Percentiles rank a stretch among this genome's conserved stretches.
Evolutionary conservation across 2,888 invertebrate genomes (phyloP).

Genomic region (Heliconius ethilla): DNA sequence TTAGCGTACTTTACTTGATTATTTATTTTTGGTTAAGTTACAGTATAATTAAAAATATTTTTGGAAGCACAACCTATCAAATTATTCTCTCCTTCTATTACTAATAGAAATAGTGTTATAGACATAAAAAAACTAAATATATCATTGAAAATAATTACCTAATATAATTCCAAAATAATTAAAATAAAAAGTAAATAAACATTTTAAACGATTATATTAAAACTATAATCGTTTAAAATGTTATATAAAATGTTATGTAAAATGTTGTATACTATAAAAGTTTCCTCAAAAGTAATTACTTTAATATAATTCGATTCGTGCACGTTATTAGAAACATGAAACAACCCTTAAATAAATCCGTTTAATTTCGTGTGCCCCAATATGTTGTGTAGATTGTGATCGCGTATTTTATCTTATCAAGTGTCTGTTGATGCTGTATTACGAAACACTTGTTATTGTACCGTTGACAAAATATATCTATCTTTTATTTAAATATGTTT

Average conservation of each 20-base stretch:
- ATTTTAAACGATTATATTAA: not conserved
- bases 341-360: conserved; percentile 42
- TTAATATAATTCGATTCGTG: conserved; percentile 9
- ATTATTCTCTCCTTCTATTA: too few species aligned
- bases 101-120: too few species aligned
- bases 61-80: too few species aligned
- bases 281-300: conserved; percentile 4
- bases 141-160: too few species aligned
- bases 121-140: too few species aligned
- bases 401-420: conserved; percentile 61
- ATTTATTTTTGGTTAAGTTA: not conserved
- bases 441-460: conserved; percentile 54
- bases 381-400: conserved; percentile 52
- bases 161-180: too few species aligned
- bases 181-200: not conserved
- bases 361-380: conserved; percentile 53
- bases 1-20: not conserved
- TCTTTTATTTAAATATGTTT: not conserved
- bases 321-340: conserved; percentile 33
- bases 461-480: conserved; percentile 49
- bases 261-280: too few species aligned
- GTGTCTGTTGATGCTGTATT: conserved; percentile 67
- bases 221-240: too few species aligned
- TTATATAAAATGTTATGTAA: too few species aligned
- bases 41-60: not conserved